phyloP scores from a whole-genome alignment of 2,888 invertebrate species.

The Exocentrus adspersus region DNA sequence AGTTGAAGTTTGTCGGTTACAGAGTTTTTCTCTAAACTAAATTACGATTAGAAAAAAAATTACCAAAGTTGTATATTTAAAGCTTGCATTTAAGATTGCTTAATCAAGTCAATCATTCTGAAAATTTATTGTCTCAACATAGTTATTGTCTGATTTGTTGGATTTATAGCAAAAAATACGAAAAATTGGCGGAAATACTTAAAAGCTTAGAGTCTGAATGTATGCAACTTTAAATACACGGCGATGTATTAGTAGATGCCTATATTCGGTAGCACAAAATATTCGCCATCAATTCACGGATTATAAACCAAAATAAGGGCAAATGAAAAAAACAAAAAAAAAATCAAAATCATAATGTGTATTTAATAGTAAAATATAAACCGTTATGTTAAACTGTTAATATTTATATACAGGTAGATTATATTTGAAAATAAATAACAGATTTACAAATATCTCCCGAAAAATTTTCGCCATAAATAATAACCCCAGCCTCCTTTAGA shows the following conservation, averaged over 20 bases:
- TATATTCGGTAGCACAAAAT: no score
- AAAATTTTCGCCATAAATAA: constrained; percentile 23
- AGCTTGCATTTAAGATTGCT: constrained; percentile 22
- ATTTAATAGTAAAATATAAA: constrained; percentile 28
- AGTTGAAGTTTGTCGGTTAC: no score
- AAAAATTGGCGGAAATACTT: background rate
- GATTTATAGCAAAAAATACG: background rate
- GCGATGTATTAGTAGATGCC: no score
- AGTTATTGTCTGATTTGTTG: constrained; percentile 23
- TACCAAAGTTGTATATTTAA: no score
- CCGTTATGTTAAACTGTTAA: constrained; percentile 24
- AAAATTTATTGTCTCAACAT: constrained; percentile 25
- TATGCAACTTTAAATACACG: no score
- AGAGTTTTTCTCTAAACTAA: no score
- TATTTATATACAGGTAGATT: constrained; percentile 24
- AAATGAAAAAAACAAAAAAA: constrained; percentile 16
- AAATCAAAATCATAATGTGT: constrained; percentile 16
- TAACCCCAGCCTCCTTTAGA: background rate
- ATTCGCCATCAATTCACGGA: no score
- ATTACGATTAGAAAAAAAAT: no score
- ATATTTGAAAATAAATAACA: constrained; percentile 30
- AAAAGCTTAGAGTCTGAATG: no score
- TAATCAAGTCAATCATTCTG: constrained; percentile 19
- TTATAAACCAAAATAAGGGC: no score
- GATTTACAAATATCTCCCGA: constrained; percentile 18